phyloP scores from a whole-genome alignment of 2,113 vertebrate species.

The Channa argus region DNA sequence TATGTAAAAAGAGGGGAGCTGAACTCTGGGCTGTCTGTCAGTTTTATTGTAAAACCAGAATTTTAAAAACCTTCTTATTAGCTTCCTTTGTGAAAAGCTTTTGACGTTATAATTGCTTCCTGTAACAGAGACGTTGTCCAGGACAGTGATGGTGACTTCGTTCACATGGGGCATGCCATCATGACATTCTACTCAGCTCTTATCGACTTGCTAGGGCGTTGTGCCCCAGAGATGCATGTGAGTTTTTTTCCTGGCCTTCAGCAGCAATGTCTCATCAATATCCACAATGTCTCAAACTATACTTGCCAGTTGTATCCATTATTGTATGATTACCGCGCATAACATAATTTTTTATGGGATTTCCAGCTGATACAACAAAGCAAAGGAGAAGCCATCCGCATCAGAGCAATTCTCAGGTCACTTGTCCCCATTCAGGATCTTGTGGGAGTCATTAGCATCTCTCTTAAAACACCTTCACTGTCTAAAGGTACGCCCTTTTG shows the following conservation, averaged over 20 bases:
- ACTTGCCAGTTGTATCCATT: background rate
- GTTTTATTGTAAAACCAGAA: too few relatives aligned
- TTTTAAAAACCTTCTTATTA: too few relatives aligned
- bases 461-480: slow-evolving; percentile 90
- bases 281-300: slow-evolving; percentile 16
- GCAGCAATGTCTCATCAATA: slow-evolving; percentile 30
- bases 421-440: slow-evolving; percentile 92
- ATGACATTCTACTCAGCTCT: slow-evolving; percentile 97
- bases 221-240: slow-evolving; percentile 97
- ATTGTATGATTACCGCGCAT: background rate
- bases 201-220: slow-evolving; percentile 94
- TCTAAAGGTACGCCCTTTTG: slow-evolving; percentile 85
- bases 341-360: too few relatives aligned
- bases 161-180: slow-evolving; percentile 96
- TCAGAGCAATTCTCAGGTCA: slow-evolving; percentile 93
- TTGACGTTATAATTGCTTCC: slow-evolving; percentile 20
- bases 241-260: slow-evolving; percentile 65
- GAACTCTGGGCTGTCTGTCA: background rate
- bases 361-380: slow-evolving; percentile 91
- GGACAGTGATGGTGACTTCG: slow-evolving; percentile 88
- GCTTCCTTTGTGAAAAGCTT: background rate
- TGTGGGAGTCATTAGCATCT: slow-evolving; percentile 93
- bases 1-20: background rate
- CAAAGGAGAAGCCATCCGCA: slow-evolving; percentile 94
- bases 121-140: slow-evolving; percentile 83